Base-by-base conservation (phyloP, 2,797 vertebrate species). In the Pangasius mekongensis region DNA sequence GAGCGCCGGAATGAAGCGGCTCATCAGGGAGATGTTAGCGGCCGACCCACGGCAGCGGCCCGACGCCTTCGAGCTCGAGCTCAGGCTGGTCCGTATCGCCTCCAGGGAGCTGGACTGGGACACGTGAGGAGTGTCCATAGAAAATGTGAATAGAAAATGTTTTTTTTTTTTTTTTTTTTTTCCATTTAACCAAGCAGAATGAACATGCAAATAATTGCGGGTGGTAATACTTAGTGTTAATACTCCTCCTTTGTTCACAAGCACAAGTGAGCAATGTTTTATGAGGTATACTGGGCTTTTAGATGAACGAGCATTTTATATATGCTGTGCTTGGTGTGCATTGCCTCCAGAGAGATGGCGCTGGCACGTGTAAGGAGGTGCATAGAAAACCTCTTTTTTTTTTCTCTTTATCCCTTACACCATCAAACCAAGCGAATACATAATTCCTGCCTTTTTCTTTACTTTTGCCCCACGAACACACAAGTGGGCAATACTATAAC, bases 21-120 rank as follows among this genome's bases (percentile, higher is more conserved):
- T 99, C 90, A 96, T 99, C 91, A 96, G 98, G 89, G 98, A 99
- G 90, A 99, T 99, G 98, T 95, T 99, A 92, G 97, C 98, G 8
- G 98, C 97, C 90, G 99, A 99, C 93, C 98, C 98, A 2, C 97
- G 99, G 95, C 98, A 99, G 91, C 92, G 98, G 69, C 98, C 98
- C 0, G 98, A 99, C 62, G 98, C 98, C 78, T 97, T 98, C 24
- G 98, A 98, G 90, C 96, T 99, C 84, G 98, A 99, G 93, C 97
- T 99, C 60, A 95, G 98, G 52, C 95, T 99, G 93, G 97, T 99
- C 89, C 97, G 97, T 88, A 99, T 99, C 49, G 98, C 98, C 86
- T 99, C 98, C 96, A 97, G 97, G 93, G 98, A 99, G 93, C 97
- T 97, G 92, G 97, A 96, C 95, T 99, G 98, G 98, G 98, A 98